Evolutionary conservation across 2,888 invertebrate genomes (phyloP), one percentile per base, ranked within the genome.

Genomic region (Stomorhina lunata): DNA sequence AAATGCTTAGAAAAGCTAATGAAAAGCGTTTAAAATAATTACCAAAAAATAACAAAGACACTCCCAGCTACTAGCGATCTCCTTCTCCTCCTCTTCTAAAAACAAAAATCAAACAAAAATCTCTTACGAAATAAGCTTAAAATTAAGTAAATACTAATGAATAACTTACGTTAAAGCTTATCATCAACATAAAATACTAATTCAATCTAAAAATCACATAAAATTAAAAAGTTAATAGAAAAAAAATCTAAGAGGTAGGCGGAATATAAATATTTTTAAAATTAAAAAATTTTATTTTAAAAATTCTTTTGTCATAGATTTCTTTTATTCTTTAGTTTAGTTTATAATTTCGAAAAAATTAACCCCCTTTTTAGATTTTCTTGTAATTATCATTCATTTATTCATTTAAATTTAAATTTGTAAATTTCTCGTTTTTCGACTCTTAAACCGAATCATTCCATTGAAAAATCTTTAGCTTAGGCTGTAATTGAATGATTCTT

Each of bases 51-150:
- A 55, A 50, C 55, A 77, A 77, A 80, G 32, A 65, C 72, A 50
- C 53, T 82, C 82, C 84, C 80, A 76, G 65, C 61, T 82, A 76
- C 84, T 66, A 80, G 78, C 69, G 82, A 81, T 81, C 76, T 50
- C 66, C n/a, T 80, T n/a, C n/a, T n/a, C n/a, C n/a, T n/a, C n/a
- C 69, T 79, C 81, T 73, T 79, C 77, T 65, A 78, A 71, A 78
- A 75, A 68, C 65, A 65, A 61, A n/a, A n/a, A n/a, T 63, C 57
- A 20, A 75, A 53, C 66, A 55, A 78, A 77, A 77, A 72, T 81
- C 76, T 71, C 76, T 68, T 57, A 80, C 32, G 45, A 76, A 68
- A 61, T 53, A 72, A 75, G 84, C 79, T 81, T 72, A 45, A 79
- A 72, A 59, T 66, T 55, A 75, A 65, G n/a, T n/a, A n/a, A 68